Percentiles rank a stretch among this genome's conserved stretches.
Evolutionary conservation across 2,797 vertebrate species (phyloP).

Genomic region (Oryzias dopingdopingensis): DNA sequence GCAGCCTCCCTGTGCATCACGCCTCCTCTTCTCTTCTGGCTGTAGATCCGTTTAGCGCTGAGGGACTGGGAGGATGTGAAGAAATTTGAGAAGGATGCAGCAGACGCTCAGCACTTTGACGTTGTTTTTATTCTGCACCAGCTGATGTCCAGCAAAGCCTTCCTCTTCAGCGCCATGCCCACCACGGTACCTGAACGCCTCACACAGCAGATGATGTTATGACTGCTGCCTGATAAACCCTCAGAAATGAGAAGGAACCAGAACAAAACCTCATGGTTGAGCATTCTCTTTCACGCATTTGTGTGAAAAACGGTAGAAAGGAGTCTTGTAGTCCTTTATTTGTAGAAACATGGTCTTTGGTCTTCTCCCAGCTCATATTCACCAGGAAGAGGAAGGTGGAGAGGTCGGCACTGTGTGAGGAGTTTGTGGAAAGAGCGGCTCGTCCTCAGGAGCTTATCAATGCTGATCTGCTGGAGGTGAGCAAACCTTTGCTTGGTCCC

Average conservation of each 20-base stretch:
- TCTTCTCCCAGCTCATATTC: constrained; percentile 77
- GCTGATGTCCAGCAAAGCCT: constrained; percentile 82
- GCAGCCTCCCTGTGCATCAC: not conserved
- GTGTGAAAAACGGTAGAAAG: not conserved
- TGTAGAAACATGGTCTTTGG: too few species aligned
- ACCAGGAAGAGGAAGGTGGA: constrained; percentile 73
- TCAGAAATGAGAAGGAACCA: too few species aligned
- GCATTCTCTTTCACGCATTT: too few species aligned
- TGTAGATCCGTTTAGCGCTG: constrained; percentile 72
- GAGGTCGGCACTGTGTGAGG: constrained; percentile 61
- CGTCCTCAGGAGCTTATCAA: constrained; percentile 85
- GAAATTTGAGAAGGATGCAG: constrained; percentile 84
- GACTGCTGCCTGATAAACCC: too few species aligned
- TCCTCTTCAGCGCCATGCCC: constrained; percentile 90
- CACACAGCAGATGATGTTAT: too few species aligned
- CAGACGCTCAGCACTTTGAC: constrained; percentile 85
- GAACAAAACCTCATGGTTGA: too few species aligned
- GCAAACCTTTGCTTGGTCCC: not conserved
- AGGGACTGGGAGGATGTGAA: constrained; percentile 88
- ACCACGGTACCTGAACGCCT: constrained; percentile 68
- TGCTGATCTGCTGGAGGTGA: constrained; percentile 85
- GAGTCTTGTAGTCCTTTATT: not conserved
- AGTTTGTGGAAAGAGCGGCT: constrained; percentile 83
- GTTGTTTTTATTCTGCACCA: constrained; percentile 81
- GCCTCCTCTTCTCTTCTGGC: not conserved